Percentiles rank a stretch among this genome's conserved stretches.
These are phyloP conservation scores for Odocoileus hemionus DNA, from an alignment of 2,113 vertebrate species.

Conservation along the genomic window DNA sequence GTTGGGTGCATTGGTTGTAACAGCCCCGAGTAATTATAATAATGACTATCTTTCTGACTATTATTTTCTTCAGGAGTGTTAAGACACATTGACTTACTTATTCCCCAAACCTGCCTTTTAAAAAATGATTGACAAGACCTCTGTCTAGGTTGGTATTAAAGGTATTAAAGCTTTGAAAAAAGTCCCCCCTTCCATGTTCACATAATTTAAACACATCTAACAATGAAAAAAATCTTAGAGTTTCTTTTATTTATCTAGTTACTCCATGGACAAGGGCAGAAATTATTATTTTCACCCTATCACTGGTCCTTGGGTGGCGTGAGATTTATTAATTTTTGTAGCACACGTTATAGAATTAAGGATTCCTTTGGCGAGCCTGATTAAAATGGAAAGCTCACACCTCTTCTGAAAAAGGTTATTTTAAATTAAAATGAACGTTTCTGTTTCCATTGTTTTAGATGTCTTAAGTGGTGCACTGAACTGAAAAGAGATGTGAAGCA, in stretches of 20 bases:
- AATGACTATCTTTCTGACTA: background rate
- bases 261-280: background rate
- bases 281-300: background rate
- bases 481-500: background rate
- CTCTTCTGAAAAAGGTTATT: conserved; percentile 51
- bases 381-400: conserved; percentile 54
- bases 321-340: conserved; percentile 33
- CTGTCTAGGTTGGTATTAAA: background rate
- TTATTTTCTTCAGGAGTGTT: background rate
- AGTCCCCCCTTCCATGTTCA: rapidly evolving
- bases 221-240: background rate
- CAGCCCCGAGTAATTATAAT: background rate
- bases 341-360: conserved; percentile 36
- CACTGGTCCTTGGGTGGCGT: background rate
- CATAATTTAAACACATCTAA: conserved; percentile 13
- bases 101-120: background rate
- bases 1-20: background rate
- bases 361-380: conserved; percentile 20
- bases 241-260: conserved; percentile 10
- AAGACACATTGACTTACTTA: background rate
- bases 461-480: conserved; percentile 47
- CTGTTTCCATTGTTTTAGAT: conserved; percentile 32
- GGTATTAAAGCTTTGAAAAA: background rate
- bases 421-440: conserved; percentile 58
- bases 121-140: background rate